These are phyloP conservation scores for Luehdorfia chinensis DNA, from an alignment of 1,140 invertebrate species.

Conservation along the genomic window DNA sequence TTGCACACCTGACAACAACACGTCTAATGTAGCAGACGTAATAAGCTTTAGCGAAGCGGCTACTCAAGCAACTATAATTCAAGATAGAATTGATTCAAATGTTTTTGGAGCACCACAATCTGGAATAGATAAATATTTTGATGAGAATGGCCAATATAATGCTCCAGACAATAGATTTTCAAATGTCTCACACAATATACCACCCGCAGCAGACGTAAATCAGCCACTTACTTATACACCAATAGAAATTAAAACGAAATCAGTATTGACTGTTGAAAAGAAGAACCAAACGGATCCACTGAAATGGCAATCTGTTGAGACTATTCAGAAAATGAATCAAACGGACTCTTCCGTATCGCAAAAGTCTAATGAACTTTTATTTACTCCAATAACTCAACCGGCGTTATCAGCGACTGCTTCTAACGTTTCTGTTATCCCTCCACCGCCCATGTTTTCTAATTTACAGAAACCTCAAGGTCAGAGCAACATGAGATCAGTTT, in stretches of 20 bases:
- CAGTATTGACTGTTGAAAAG: not conserved
- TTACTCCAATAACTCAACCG: slow-evolving; percentile 11
- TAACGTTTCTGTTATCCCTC: slow-evolving; percentile 43
- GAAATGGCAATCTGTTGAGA: not conserved
- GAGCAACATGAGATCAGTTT: slow-evolving; percentile 35
- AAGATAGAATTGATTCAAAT: too few species aligned
- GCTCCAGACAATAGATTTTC: too few species aligned
- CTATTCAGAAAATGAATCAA: slow-evolving; percentile 7
- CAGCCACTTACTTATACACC: too few species aligned
- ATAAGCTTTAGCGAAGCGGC: too few species aligned
- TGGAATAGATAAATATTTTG: too few species aligned
- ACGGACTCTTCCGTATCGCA: slow-evolving; percentile 13
- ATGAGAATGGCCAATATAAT: too few species aligned
- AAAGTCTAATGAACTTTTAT: not conserved
- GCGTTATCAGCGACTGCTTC: slow-evolving; percentile 9
- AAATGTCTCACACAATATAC: too few species aligned
- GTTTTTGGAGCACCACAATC: too few species aligned
- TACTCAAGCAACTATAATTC: too few species aligned
- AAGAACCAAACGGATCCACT: not conserved
- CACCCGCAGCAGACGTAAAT: too few species aligned
- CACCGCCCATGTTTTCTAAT: slow-evolving; percentile 66
- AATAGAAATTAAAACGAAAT: too few species aligned
- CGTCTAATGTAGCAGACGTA: slow-evolving; percentile 7
- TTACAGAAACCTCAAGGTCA: slow-evolving; percentile 34
- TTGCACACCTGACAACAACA: slow-evolving; percentile 20